Conservation (phyloP, 1,140 invertebrate genomes). For the Samia ricini region DNA sequence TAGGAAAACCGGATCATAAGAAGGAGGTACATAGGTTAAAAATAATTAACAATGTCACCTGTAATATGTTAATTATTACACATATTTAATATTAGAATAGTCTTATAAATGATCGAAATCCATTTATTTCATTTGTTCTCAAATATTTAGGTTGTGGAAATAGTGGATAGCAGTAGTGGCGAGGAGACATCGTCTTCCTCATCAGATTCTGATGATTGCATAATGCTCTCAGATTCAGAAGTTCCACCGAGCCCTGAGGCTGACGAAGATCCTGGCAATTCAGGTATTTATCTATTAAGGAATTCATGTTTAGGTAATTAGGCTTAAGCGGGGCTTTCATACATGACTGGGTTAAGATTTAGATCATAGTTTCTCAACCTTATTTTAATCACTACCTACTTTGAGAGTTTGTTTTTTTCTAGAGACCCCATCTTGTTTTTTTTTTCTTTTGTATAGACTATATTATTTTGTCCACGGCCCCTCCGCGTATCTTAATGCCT, state of each 20-base stretch:
- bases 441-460: too few relatives aligned
- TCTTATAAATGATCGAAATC: not conserved
- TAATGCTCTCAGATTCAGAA: conserved; percentile 86
- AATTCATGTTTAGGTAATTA: too few relatives aligned
- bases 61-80: too few relatives aligned
- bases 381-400: too few relatives aligned
- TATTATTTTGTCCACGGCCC: too few relatives aligned
- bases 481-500: too few relatives aligned
- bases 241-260: conserved; percentile 78
- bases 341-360: too few relatives aligned
- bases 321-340: too few relatives aligned
- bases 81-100: not conserved
- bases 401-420: too few relatives aligned
- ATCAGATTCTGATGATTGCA: conserved; percentile 88
- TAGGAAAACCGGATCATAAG: conserved; percentile 47
- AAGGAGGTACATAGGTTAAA: conserved; percentile 49
- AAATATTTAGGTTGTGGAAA: conserved; percentile 76
- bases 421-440: too few relatives aligned
- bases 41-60: not conserved
- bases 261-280: conserved; percentile 80
- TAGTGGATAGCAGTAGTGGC: conserved; percentile 83
- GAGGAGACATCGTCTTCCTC: conserved; percentile 73
- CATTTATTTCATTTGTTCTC: not conserved
- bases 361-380: too few relatives aligned
- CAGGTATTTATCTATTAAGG: conserved; percentile 55